Conservation (phyloP, 2,113 vertebrate species). For the Lasiurus cinereus region DNA sequence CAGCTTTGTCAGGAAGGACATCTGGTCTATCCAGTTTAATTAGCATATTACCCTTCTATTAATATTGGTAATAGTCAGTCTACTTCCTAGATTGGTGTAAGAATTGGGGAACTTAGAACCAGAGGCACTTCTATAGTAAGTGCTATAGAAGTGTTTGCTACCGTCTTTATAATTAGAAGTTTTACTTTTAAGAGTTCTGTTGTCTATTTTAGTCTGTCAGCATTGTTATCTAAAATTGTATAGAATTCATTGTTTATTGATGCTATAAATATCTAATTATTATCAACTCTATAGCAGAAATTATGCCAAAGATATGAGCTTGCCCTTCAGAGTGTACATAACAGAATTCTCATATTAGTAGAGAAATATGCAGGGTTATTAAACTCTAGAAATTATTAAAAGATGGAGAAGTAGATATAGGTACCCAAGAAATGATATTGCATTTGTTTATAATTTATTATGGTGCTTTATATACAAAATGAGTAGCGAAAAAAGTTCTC, state of each 20-base stretch:
- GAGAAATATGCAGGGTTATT: neutral
- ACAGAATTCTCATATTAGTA: neutral
- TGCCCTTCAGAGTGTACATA: slow-evolving; percentile 2
- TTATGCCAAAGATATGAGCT: neutral
- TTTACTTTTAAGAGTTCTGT: slow-evolving; percentile 19
- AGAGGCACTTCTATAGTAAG: neutral
- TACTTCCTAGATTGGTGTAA: neutral
- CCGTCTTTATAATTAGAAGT: neutral
- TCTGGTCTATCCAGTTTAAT: too few relatives aligned
- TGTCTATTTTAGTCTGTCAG: slow-evolving; percentile 32
- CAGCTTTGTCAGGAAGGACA: too few relatives aligned
- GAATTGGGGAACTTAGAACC: neutral
- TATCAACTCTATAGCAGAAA: neutral
- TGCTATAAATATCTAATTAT: slow-evolving; percentile 17
- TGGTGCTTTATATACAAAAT: neutral
- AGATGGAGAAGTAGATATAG: neutral
- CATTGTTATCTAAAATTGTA: slow-evolving; percentile 3
- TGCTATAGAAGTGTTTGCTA: neutral
- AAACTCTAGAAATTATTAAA: slow-evolving; percentile 15
- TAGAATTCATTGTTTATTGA: slow-evolving; percentile 32
- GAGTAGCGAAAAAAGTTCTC: neutral
- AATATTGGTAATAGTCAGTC: too few relatives aligned
- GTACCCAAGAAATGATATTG: slow-evolving; percentile 7
- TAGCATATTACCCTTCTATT: too few relatives aligned
- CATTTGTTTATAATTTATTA: slow-evolving; percentile 35